These are phyloP conservation scores for Holocentrus rufus DNA, from an alignment of 2,797 vertebrate genomes.

Conservation along the genomic window DNA sequence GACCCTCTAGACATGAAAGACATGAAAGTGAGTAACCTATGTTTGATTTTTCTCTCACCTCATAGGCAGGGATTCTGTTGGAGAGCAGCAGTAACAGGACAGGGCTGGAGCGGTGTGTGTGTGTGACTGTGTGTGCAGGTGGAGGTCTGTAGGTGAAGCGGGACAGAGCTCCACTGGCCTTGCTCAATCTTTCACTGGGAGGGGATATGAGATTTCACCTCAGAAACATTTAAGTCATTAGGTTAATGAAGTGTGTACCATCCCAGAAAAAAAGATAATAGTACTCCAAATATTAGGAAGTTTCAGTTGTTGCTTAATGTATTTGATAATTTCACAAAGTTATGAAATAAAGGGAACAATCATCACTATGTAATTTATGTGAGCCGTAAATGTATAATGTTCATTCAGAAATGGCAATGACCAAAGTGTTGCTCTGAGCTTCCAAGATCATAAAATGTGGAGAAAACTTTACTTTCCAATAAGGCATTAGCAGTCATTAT, in stretches of 20 bases:
- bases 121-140: background rate
- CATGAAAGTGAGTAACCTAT: background rate
- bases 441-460: too few species aligned
- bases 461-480: too few species aligned
- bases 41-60: constrained; percentile 74
- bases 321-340: too few species aligned
- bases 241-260: too few species aligned
- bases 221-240: too few species aligned
- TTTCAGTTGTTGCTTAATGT: too few species aligned
- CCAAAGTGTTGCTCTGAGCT: too few species aligned
- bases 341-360: background rate
- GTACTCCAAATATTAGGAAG: too few species aligned
- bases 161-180: constrained; percentile 17
- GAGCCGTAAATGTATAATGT: too few species aligned
- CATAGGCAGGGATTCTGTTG: constrained; percentile 85
- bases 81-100: constrained; percentile 84
- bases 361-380: background rate
- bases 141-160: constrained; percentile 44
- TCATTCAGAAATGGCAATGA: too few species aligned
- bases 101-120: constrained; percentile 2
- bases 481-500: too few species aligned
- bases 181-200: constrained; percentile 27
- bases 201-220: background rate
- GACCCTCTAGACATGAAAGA: background rate
- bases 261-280: too few species aligned